Evolutionary conservation across 2,113 vertebrate genomes (phyloP).

Genomic region (Forbesichthys papilliferus): DNA sequence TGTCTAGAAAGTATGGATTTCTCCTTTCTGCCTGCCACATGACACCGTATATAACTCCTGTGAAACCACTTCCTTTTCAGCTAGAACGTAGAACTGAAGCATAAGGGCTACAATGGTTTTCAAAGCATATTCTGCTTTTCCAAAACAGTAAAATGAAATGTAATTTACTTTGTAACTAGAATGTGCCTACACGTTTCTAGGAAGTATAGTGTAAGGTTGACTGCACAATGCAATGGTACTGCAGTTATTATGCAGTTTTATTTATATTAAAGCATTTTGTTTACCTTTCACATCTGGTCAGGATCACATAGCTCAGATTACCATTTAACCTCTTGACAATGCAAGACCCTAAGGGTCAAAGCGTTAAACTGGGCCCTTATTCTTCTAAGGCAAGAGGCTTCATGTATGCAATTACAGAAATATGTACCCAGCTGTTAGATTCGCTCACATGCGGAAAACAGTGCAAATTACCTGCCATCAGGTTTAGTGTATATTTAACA

Average conservation of each 20-base stretch:
- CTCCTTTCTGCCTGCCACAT: conserved; percentile 31
- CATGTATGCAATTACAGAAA: conserved; percentile 47
- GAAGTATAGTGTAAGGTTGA: no score
- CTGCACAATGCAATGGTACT: no score
- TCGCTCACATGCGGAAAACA: not conserved
- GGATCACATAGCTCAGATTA: conserved; percentile 4
- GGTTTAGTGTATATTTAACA: conserved; percentile 42
- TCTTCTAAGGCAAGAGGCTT: conserved; percentile 17
- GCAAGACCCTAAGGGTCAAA: conserved; percentile 22
- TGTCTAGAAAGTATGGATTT: conserved; percentile 15
- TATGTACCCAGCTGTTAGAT: conserved; percentile 14
- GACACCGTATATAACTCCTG: conserved; percentile 14
- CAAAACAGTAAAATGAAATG: no score
- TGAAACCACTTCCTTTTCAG: conserved; percentile 15
- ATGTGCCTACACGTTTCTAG: no score
- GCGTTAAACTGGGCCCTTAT: conserved; percentile 26
- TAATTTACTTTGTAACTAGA: no score
- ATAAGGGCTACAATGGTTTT: not conserved
- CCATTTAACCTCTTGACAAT: conserved; percentile 25
- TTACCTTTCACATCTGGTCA: conserved; percentile 34
- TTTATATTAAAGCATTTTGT: not conserved
- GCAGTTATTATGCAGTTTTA: not conserved
- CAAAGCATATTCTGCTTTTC: no score
- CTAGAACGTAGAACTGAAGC: not conserved
- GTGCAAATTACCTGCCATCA: not conserved